Evolutionary conservation across 2,797 vertebrate genomes (phyloP).

Genomic region (Lacerta bilineata): DNA sequence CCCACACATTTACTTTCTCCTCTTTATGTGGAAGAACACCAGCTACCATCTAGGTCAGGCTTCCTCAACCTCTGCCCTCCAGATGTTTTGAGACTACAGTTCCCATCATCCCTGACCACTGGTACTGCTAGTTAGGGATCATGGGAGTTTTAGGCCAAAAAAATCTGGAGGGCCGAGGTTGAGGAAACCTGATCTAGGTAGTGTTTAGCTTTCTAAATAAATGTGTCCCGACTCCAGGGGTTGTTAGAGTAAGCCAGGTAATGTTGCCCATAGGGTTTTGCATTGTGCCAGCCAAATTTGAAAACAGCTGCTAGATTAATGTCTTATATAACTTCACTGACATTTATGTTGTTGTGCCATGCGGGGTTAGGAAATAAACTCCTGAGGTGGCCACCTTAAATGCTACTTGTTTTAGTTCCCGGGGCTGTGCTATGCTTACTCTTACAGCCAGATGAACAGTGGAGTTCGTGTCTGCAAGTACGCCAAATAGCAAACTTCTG

Average conservation of each 20-base stretch:
- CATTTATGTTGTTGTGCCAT: not conserved
- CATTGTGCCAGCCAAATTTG: not conserved
- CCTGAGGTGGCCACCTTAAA: conserved; percentile 1
- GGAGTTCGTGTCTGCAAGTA: not conserved
- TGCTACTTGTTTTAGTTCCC: conserved; percentile 7
- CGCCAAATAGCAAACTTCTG: conserved; percentile 11
- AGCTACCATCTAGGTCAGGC: not conserved
- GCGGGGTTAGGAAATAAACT: not conserved
- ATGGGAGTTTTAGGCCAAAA: no score
- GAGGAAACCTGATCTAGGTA: not conserved
- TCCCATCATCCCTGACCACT: no score
- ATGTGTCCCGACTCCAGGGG: not conserved
- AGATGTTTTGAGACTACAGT: no score
- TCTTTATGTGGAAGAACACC: not conserved
- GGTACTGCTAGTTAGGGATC: no score
- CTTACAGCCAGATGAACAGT: conserved; percentile 13
- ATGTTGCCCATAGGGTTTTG: not conserved
- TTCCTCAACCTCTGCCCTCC: no score
- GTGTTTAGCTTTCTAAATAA: not conserved
- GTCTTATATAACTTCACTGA: conserved; percentile 15
- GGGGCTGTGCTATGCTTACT: not conserved
- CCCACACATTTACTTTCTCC: not conserved
- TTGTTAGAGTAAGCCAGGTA: not conserved
- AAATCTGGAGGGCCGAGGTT: no score
- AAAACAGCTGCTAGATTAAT: conserved; percentile 1